Evolutionary conservation across 1,140 invertebrate species (phyloP), one percentile per base, ranked within the genome.

Genomic region (Euglossa dilemma): DNA sequence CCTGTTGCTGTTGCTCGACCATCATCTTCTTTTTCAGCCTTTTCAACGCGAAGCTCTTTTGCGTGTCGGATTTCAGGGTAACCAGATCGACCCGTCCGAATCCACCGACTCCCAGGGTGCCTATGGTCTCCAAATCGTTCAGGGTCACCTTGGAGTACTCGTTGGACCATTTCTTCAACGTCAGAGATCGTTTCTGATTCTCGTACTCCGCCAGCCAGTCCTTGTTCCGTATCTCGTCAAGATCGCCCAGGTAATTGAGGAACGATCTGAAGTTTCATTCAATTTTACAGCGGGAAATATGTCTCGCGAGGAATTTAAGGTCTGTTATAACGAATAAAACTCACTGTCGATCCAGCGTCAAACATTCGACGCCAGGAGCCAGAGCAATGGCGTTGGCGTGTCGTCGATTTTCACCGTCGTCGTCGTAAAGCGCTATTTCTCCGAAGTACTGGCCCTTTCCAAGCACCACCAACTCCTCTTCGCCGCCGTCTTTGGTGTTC

Each of bases 31-130:
- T 99, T 92, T 98, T 98, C 61, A 99, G 95, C 87, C 97, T 97
- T 94, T 99, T 99, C 67, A 99, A 94, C 0, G 98, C 98, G 93
- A 98, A 98, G 66, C 95, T 96, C 70, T 95, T 96, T 66, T 96
- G 95, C 47, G 93, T 95, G 89, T 95, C 91, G 88, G 95, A 93
- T 64, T 85, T 81, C 85, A 94, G 82, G 91, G 95, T 92, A 2
- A 98, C 98, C 57, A 99, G 94, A 89, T 98, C 97, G 0, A 99
- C 98, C 9, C 98, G 95, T 0, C 98, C 98, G 90, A 99, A 99
- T 18, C 98, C 98, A 11, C 98, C 98, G 2, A 98, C 96, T 20
- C 98, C 98, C 81, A 99, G 95, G 0, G 98, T 99, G 6, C 97
- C 96, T 52, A 98, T 94, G n/a, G 96, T 96, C 87, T 97, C 96